These are phyloP conservation scores for Clinocottus analis DNA, from an alignment of 2,113 vertebrate genomes.

Conservation along the genomic window DNA sequence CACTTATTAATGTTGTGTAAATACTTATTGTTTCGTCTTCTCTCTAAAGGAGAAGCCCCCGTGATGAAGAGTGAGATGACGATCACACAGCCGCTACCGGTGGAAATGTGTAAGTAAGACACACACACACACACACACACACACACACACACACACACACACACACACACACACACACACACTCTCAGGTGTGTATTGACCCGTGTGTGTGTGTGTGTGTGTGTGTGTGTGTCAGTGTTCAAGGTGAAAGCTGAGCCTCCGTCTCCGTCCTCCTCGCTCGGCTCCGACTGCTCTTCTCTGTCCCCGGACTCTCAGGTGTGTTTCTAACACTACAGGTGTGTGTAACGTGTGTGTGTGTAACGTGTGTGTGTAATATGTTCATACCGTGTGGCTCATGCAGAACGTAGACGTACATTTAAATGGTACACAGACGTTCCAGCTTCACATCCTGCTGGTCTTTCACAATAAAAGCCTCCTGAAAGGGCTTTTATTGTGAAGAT, in stretches of 20 bases:
- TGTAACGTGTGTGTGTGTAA: not conserved
- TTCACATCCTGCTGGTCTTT: not conserved
- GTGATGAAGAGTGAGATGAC: conserved; percentile 73
- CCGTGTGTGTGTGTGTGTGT: not conserved
- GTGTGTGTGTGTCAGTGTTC: conserved; percentile 80
- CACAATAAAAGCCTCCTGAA: not conserved
- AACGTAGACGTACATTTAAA: no score
- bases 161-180: no score
- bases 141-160: not conserved
- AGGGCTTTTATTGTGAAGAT: not conserved
- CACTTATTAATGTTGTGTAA: no score
- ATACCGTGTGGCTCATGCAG: not conserved
- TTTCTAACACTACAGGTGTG: not conserved
- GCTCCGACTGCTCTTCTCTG: conserved; percentile 80
- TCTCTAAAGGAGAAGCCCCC: conserved; percentile 66
- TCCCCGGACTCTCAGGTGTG: conserved; percentile 82
- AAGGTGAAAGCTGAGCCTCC: conserved; percentile 91
- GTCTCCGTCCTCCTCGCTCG: conserved; percentile 86
- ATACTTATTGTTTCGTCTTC: not conserved
- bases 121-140: not conserved
- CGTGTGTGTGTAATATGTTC: not conserved
- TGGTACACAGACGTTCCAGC: no score
- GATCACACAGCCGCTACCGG: conserved; percentile 75
- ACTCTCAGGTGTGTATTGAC: fast-evolving
- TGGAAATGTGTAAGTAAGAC: conserved; percentile 78